Evolutionary conservation across 2,113 vertebrate species (phyloP).

Genomic region (Oreochromis spilurus): DNA sequence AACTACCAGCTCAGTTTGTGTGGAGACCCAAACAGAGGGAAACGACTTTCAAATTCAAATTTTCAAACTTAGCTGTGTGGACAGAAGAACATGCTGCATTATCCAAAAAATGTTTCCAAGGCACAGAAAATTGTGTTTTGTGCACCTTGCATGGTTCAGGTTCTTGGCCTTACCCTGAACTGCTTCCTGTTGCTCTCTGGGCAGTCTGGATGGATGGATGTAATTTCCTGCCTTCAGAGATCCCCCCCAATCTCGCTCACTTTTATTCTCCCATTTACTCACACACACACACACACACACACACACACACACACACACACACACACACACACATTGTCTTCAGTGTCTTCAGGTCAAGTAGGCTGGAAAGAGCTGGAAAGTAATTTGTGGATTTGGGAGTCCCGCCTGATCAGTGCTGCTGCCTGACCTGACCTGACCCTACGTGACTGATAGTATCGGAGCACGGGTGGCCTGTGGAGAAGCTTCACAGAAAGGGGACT

Average conservation of each 20-base stretch:
- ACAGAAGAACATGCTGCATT: neutral
- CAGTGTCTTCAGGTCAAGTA: conserved; percentile 4
- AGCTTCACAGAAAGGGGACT: neutral
- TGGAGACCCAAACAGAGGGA: neutral
- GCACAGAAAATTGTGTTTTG: neutral
- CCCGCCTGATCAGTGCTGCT: neutral
- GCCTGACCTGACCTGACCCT: neutral
- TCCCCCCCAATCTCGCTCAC: neutral
- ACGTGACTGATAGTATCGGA: neutral
- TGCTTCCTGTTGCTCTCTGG: neutral
- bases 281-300: accelerated
- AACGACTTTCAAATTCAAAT: accelerated
- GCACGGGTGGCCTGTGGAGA: neutral
- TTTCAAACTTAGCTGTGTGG: accelerated
- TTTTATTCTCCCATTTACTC: neutral
- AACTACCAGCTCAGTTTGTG: neutral
- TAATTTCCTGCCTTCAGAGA: neutral
- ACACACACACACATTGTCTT: neutral
- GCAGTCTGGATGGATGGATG: neutral
- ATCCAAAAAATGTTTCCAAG: neutral
- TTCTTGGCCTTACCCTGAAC: neutral
- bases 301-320: neutral
- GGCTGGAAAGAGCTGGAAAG: conserved; percentile 7
- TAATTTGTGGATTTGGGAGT: neutral
- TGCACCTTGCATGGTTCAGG: neutral